Evolutionary conservation across 2,113 vertebrate species (phyloP).

Genomic region (Engystomops pustulosus): DNA sequence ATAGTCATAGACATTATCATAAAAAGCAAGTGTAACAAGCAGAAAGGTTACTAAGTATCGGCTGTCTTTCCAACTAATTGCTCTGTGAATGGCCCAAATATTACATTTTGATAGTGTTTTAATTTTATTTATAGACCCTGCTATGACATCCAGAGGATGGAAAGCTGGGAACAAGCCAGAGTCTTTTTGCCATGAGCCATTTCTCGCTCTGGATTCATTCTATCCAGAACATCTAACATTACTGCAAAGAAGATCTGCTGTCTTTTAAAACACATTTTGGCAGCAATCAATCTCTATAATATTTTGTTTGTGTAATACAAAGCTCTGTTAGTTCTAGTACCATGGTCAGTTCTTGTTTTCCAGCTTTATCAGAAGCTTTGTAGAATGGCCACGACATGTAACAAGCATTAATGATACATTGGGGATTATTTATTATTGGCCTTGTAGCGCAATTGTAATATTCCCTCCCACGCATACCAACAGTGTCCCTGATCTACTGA

Average conservation of each 20-base stretch:
- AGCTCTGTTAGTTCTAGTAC: background rate
- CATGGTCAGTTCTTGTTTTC: background rate
- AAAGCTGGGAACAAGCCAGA: slow-evolving; percentile 26
- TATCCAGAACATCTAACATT: slow-evolving; percentile 10
- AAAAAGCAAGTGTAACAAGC: background rate
- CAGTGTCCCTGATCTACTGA: too few species aligned
- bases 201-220: slow-evolving; percentile 12
- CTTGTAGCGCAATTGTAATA: too few species aligned
- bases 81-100: slow-evolving; percentile 9
- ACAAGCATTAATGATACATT: too few species aligned
- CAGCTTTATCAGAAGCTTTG: background rate
- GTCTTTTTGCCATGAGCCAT: background rate
- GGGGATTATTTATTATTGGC: too few species aligned
- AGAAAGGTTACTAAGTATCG: background rate
- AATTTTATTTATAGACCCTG: slow-evolving; percentile 28
- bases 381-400: too few species aligned
- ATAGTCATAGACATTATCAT: background rate
- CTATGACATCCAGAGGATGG: slow-evolving; percentile 9
- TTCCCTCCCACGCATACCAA: too few species aligned
- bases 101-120: slow-evolving; percentile 20
- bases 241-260: background rate
- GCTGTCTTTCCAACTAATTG: slow-evolving; percentile 13
- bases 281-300: background rate
- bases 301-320: background rate
- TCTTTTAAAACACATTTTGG: slow-evolving; percentile 4